A percentile compares a stretch with the other conserved stretches of the same genome.
phyloP scores from a whole-genome alignment of 2,797 vertebrate species.

The Phrynocephalus guinanensis region DNA sequence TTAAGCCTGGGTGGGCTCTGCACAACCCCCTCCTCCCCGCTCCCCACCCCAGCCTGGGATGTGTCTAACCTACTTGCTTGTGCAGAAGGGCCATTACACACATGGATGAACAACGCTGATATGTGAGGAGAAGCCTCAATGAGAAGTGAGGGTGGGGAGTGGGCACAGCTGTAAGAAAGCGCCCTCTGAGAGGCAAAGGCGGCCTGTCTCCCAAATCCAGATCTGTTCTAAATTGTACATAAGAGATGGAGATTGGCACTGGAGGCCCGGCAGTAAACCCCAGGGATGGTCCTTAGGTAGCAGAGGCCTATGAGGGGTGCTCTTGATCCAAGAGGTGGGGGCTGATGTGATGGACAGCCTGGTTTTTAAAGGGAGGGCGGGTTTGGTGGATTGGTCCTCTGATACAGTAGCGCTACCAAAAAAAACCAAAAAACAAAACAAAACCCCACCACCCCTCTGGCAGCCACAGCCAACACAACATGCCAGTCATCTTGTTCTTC shows the following conservation, averaged over 20 bases:
- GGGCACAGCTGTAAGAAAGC: neutral
- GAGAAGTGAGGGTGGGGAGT: neutral
- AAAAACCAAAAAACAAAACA: too few species aligned
- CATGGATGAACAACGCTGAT: slow-evolving; percentile 1
- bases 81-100: neutral
- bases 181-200: neutral
- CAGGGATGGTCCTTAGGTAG: neutral
- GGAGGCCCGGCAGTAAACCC: neutral
- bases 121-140: neutral
- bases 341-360: neutral
- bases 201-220: neutral
- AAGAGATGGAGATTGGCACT: neutral
- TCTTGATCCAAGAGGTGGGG: neutral
- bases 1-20: neutral
- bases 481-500: neutral
- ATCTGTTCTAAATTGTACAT: neutral
- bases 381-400: neutral
- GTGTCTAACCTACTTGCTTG: neutral
- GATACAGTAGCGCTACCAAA: slow-evolving; percentile 1
- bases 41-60: neutral
- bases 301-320: neutral
- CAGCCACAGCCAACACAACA: slow-evolving; percentile 4
- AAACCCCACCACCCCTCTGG: neutral
- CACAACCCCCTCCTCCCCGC: neutral
- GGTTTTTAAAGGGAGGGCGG: neutral